Evolutionary conservation across 2,797 vertebrate genomes (phyloP), one percentile per base, ranked within the genome.

Genomic region (Thalassophryne amazonica): DNA sequence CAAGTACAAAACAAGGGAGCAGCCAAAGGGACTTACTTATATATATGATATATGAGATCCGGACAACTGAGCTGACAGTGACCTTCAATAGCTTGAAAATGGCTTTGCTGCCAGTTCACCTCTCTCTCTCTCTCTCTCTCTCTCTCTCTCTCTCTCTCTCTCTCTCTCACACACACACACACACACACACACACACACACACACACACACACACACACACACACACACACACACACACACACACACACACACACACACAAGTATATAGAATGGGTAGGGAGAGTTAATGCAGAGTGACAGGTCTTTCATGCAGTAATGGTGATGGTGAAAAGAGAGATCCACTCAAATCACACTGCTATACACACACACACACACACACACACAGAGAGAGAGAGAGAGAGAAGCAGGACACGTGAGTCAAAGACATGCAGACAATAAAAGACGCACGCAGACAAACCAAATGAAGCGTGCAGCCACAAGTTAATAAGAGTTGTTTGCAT

Each of bases 221-320:
- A 51, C 45, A 21, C 38, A 29, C 45, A 28, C 41, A 15, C 41
- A 43, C 43, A 35, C 22, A 41, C 13, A 56, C 33, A 61, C 2
- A 27, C 14, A 56, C 13, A 39, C 2, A 64, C 6, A 53, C n/a
- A 54, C 14, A 50, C 14, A 45, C 35, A 51, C 47, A 53, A 33
- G 59, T 70, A n/a, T n/a, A n/a, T n/a, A 75, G 61, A 57, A 65
- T 69, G 84, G 69, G 69, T 60, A 66, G 58, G 60, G 65, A 80
- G 81, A 82, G 76, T 80, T 90, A 89, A 90, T 89, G 63, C 80
- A 81, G 79, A 84, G 73, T 92, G 89, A 88, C 88, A 85, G 89
- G 75, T 88, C 87, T 90, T 90, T 90, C 86, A 89, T 89, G 90
- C 88, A 87, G 90, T 88, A 88, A 90, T 88, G 84, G 82, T 85